Percentiles rank a stretch among this genome's conserved stretches.
These are phyloP conservation scores for Brachylomia viminalis DNA, from an alignment of 2,888 invertebrate genomes.

Conservation along the genomic window DNA sequence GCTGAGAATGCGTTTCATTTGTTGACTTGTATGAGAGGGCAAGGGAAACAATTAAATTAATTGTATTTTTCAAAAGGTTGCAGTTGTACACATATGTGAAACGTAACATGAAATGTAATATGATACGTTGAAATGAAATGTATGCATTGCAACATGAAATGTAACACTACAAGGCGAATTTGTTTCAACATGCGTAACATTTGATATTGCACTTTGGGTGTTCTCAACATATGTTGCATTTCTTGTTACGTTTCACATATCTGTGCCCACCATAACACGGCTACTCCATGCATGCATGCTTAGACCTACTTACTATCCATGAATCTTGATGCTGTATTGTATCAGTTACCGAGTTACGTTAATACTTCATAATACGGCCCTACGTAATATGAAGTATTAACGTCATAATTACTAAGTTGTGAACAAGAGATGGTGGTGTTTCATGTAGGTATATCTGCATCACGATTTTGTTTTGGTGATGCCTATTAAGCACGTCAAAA, in stretches of 20 bases:
- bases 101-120: neutral
- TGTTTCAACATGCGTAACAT: neutral
- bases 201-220: conserved; percentile 2
- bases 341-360: neutral
- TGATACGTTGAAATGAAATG: neutral
- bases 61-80: conserved; percentile 15
- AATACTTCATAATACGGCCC: neutral
- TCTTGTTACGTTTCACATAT: neutral
- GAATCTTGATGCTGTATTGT: neutral
- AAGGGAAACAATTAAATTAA: conserved; percentile 25
- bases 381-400: neutral
- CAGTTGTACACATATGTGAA: neutral
- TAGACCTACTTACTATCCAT: no score
- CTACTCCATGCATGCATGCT: neutral
- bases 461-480: neutral
- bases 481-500: neutral
- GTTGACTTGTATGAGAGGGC: conserved; percentile 44
- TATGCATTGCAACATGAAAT: neutral
- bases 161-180: neutral
- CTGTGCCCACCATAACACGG: neutral
- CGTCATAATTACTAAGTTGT: neutral
- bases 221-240: neutral
- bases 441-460: neutral
- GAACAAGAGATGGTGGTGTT: neutral
- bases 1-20: conserved; percentile 76